Percentiles rank a stretch among this genome's conserved stretches.
These are phyloP conservation scores for Chloroclystis v-ata DNA, from an alignment of 2,888 invertebrate species.

Conservation along the genomic window DNA sequence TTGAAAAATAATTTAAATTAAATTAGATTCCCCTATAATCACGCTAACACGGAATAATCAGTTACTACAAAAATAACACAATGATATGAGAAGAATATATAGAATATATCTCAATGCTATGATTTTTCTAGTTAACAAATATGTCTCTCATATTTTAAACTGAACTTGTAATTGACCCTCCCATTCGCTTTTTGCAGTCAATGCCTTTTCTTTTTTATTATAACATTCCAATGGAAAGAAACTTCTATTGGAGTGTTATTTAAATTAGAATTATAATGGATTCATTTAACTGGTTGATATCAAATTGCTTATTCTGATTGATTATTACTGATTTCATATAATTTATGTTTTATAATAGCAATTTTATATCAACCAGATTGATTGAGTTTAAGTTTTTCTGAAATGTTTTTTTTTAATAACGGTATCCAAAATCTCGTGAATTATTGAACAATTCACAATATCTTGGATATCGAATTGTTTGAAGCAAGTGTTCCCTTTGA, in stretches of 20 bases:
- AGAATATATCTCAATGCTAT: too few relatives aligned
- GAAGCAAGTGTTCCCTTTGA: slow-evolving; percentile 12
- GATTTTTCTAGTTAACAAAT: too few relatives aligned
- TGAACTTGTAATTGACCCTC: not conserved
- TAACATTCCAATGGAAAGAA: not conserved
- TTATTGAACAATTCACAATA: slow-evolving; percentile 5
- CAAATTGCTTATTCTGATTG: too few relatives aligned
- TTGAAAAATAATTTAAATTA: too few relatives aligned
- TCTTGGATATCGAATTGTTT: slow-evolving; percentile 13
- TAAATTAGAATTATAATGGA: not conserved
- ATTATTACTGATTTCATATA: too few relatives aligned
- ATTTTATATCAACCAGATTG: slow-evolving; percentile 6
- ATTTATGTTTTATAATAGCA: too few relatives aligned
- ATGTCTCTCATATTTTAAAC: too few relatives aligned
- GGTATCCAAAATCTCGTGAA: slow-evolving; percentile 9
- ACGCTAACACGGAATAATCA: too few relatives aligned
- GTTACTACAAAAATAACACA: too few relatives aligned
- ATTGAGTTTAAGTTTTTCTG: slow-evolving; percentile 10
- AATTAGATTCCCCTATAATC: too few relatives aligned
- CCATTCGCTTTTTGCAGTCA: slow-evolving; percentile 36
- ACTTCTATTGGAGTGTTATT: slow-evolving; percentile 10
- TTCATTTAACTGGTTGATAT: slow-evolving; percentile 7
- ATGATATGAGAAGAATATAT: too few relatives aligned
- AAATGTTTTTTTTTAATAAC: slow-evolving; percentile 1
- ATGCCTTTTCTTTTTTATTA: slow-evolving; percentile 27